Percentiles rank a stretch among this genome's conserved stretches.
phyloP scores from a whole-genome alignment of 2,797 vertebrate genomes.

The Oryzias sinensis region DNA sequence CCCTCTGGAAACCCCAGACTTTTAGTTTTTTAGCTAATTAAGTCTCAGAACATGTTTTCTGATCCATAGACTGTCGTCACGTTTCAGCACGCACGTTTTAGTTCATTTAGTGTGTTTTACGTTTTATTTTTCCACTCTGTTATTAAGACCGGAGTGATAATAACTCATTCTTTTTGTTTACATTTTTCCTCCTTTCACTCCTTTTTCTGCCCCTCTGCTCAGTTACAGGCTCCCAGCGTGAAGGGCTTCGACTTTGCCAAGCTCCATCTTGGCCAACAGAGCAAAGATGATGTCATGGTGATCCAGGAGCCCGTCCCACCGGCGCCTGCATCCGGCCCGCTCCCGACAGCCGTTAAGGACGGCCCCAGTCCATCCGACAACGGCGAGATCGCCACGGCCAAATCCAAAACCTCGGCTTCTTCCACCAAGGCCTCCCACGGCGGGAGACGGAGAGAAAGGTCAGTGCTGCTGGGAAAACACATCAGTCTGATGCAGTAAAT shows the following conservation, averaged over 20 bases:
- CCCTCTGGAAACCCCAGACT: constrained; percentile 4
- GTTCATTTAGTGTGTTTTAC: no score
- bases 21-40: constrained; percentile 21
- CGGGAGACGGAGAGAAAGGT: constrained; percentile 87
- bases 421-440: constrained; percentile 86
- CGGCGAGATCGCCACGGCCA: constrained; percentile 85
- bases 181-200: constrained; percentile 4
- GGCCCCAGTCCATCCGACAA: constrained; percentile 85
- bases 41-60: constrained; percentile 6
- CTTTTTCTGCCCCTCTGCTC: constrained; percentile 52
- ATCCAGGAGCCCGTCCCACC: constrained; percentile 87
- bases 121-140: no score
- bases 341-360: constrained; percentile 84
- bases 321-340: constrained; percentile 74
- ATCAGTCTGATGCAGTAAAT: no score
- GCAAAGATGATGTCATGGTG: constrained; percentile 93
- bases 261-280: constrained; percentile 96
- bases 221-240: constrained; percentile 84
- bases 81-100: no score
- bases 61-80: not conserved
- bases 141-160: no score
- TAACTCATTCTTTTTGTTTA: constrained; percentile 8
- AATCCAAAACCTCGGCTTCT: constrained; percentile 78
- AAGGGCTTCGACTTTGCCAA: constrained; percentile 99
- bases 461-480: constrained; percentile 23